A percentile compares a stretch with the other conserved stretches of the same genome.
These are phyloP conservation scores for Pterocles orientalis DNA, from an alignment of 2,113 vertebrate species.

Conservation along the genomic window DNA sequence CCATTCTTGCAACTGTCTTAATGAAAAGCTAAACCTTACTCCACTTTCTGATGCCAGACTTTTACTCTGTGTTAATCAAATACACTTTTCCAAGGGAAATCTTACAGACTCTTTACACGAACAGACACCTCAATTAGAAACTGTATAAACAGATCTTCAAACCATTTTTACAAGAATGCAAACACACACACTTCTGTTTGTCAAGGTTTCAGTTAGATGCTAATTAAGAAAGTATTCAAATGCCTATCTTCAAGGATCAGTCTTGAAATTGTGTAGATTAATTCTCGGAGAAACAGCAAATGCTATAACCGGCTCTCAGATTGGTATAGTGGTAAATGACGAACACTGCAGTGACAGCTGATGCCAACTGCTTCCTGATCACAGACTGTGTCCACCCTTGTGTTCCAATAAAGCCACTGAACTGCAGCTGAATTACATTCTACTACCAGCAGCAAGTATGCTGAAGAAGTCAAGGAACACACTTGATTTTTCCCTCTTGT, in stretches of 20 bases:
- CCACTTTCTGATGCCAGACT: not conserved
- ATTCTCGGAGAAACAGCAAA: not conserved
- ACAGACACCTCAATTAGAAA: not conserved
- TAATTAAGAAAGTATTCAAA: not conserved
- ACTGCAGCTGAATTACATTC: not conserved
- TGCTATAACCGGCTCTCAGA: not conserved
- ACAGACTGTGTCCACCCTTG: fast-evolving
- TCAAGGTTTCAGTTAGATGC: not conserved
- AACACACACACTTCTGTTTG: not conserved
- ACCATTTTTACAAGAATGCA: not conserved
- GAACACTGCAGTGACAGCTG: not conserved
- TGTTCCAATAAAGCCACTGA: not conserved
- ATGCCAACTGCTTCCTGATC: not conserved
- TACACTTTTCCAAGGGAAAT: not conserved
- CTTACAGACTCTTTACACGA: not conserved
- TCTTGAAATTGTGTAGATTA: not conserved
- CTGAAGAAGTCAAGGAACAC: not conserved
- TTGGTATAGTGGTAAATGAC: not conserved
- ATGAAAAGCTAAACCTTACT: not conserved
- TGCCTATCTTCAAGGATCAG: not conserved
- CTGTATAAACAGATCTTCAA: not conserved
- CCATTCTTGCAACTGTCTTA: not conserved
- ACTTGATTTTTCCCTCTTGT: not conserved
- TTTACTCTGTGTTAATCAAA: not conserved
- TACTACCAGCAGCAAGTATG: not conserved